Evolutionary conservation across 2,888 invertebrate species (phyloP).

Genomic region (Adineta ricciae): DNA sequence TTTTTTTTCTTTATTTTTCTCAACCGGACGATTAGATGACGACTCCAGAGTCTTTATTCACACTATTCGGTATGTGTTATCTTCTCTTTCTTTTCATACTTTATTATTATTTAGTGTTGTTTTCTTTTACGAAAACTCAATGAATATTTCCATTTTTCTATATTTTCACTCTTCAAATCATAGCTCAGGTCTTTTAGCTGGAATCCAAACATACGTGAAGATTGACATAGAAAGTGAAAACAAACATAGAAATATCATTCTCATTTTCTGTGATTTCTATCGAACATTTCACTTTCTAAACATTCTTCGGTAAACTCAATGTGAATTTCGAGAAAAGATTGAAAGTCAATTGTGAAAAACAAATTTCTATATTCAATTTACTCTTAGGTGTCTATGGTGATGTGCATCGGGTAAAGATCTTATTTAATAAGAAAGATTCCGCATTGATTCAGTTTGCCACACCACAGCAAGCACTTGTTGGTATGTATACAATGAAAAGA

Average conservation of each 20-base stretch:
- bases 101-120: background rate
- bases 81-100: slow-evolving; percentile 55
- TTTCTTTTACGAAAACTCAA: background rate
- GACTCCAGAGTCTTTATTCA: slow-evolving; percentile 99
- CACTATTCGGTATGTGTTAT: slow-evolving; percentile 83
- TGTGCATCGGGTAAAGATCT: slow-evolving; percentile 97
- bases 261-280: background rate
- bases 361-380: background rate
- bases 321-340: background rate
- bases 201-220: background rate
- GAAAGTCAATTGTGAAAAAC: background rate
- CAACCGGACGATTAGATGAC: slow-evolving; percentile 60
- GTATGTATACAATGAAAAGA: slow-evolving; percentile 53
- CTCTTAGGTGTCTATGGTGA: slow-evolving; percentile 80
- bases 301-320: background rate
- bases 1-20: background rate
- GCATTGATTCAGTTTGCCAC: slow-evolving; percentile 97
- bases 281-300: background rate
- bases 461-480: slow-evolving; percentile 92
- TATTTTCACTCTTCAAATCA: background rate
- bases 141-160: background rate
- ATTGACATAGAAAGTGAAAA: background rate
- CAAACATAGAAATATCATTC: too few species aligned
- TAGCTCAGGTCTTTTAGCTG: background rate
- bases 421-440: slow-evolving; percentile 99